Evolutionary conservation across 2,113 vertebrate genomes (phyloP), one percentile per base, ranked within the genome.

Genomic region (Sturnus vulgaris): DNA sequence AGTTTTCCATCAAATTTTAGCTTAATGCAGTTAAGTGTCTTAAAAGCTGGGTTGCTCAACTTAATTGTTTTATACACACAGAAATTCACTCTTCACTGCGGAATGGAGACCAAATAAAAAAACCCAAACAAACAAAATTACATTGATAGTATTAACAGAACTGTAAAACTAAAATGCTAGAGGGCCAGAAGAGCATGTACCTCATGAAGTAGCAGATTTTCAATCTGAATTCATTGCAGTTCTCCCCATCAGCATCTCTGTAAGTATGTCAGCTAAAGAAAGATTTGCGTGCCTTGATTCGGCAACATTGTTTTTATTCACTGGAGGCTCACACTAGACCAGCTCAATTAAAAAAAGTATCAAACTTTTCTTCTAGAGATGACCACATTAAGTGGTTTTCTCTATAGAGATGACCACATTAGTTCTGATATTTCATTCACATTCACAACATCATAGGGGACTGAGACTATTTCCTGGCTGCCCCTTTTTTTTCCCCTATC

Each of bases 141-240:
- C 49, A 76, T 63, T 65, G 17, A 24, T 15, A 68, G 17, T 16
- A 65, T 76, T 72, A 71, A 33, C 12, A 95, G 69, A 94, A 82
- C 6, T 23, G 79, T 57, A 65, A 90, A 91, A 40, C 1, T 3
- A 28, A 33, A 92, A 66, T 52, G 28, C 50, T 91, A 50, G 57
- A 78, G 76, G 37, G 88, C 64, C 63, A 59, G 87, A 68, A 93
- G 23, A 23, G n/a, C 47, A 22, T 93, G 98, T 98, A 99, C 99
- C 99, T 99, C 98, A 99, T 99, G 92, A 99, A 98, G 94, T 98
- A 99, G 94, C 99, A 99, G 95, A 99, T 99, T 98, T 99, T 99
- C 91, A 99, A 95, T 82, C 99, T 98, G 80, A 98, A 99, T 83
- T 97, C 98, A 90, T 98, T 96, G 85, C 98, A 97, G 92, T 95